Evolutionary conservation across 2,113 vertebrate genomes (phyloP).

Genomic region (Ictalurus furcatus): DNA sequence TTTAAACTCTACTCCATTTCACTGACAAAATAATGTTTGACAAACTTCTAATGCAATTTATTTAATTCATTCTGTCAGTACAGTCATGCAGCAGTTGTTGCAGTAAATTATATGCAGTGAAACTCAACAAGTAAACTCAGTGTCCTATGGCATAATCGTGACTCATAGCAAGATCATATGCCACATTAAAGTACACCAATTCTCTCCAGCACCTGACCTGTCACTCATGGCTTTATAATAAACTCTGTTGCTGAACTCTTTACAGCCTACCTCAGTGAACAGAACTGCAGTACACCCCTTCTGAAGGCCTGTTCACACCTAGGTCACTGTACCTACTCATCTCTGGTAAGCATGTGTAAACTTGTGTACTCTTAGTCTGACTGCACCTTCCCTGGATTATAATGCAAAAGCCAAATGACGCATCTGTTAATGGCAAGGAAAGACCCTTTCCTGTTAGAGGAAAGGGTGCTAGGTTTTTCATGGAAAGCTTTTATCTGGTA

Average conservation of each 20-base stretch:
- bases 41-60: neutral
- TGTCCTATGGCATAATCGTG: neutral
- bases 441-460: neutral
- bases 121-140: neutral
- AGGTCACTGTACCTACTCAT: too few relatives aligned
- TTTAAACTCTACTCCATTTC: neutral
- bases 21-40: neutral
- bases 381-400: conserved; percentile 5
- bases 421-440: neutral
- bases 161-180: neutral
- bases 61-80: neutral
- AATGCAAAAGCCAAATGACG: neutral
- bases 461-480: neutral
- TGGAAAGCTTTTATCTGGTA: neutral
- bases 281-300: neutral
- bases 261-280: neutral
- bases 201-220: neutral
- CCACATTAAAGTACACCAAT: conserved; percentile 1
- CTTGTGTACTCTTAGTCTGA: conserved; percentile 8
- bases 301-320: neutral
- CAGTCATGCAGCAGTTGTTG: neutral
- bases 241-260: conserved; percentile 5
- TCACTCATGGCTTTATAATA: neutral
- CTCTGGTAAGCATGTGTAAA: too few relatives aligned
- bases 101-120: neutral